Evolutionary conservation across 2,888 invertebrate genomes (phyloP).

Genomic region (Eristalis arbustorum): DNA sequence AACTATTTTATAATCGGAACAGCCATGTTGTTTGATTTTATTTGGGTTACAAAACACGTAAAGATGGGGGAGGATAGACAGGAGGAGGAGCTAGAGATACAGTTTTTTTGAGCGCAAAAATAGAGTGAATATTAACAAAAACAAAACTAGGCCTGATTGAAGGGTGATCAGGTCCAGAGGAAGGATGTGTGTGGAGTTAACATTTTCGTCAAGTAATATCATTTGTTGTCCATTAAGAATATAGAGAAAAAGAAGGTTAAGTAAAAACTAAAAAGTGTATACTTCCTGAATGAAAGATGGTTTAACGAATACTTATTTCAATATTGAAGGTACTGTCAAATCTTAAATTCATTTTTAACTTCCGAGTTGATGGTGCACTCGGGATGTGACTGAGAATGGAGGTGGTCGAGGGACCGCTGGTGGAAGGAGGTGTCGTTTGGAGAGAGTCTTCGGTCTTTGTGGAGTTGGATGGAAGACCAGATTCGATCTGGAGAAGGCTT

Average conservation of each 20-base stretch:
- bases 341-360: constrained; percentile 20
- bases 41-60: constrained; percentile 17
- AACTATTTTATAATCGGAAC: constrained; percentile 44
- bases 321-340: constrained; percentile 59
- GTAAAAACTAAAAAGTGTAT: constrained; percentile 23
- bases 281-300: constrained; percentile 33
- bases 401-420: too few relatives aligned
- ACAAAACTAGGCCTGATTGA: constrained; percentile 14
- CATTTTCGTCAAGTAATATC: constrained; percentile 45
- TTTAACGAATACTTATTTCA: constrained; percentile 62
- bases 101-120: constrained; percentile 24
- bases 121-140: constrained; percentile 64
- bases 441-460: background rate
- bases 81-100: constrained; percentile 17
- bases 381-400: background rate
- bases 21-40: constrained; percentile 43
- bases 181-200: background rate
- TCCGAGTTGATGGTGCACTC: constrained; percentile 12
- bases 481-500: too few relatives aligned
- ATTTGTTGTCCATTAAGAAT: constrained; percentile 41
- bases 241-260: constrained; percentile 4
- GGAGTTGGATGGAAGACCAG: background rate
- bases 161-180: constrained; percentile 1
- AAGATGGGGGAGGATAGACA: background rate
- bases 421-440: too few relatives aligned